phyloP scores from a whole-genome alignment of 2,888 invertebrate genomes.

The Agonopterix arenella region DNA sequence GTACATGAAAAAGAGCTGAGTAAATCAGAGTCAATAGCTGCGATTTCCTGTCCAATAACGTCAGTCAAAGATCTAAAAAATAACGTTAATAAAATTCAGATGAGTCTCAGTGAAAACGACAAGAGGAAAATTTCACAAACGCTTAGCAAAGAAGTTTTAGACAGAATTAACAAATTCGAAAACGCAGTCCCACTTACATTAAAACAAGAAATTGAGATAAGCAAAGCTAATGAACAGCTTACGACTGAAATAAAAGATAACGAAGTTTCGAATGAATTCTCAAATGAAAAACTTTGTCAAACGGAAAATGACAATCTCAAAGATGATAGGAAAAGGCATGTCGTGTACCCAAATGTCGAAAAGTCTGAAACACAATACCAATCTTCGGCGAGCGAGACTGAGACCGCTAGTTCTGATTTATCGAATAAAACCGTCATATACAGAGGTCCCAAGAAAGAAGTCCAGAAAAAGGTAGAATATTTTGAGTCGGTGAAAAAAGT shows the following conservation, averaged over 20 bases:
- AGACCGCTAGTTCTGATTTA: conserved; percentile 84
- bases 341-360: conserved; percentile 34
- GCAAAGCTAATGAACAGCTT: conserved; percentile 17
- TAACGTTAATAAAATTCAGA: conserved; percentile 68
- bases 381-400: conserved; percentile 80
- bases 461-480: conserved; percentile 86
- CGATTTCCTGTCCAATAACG: conserved; percentile 61
- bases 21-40: conserved; percentile 77
- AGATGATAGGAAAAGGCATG: conserved; percentile 62
- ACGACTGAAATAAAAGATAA: conserved; percentile 3
- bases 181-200: conserved; percentile 28
- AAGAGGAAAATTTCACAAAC: conserved; percentile 84
- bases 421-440: conserved; percentile 83
- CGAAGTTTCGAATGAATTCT: conserved; percentile 7
- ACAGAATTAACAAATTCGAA: conserved; percentile 75
- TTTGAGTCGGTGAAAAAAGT: conserved; percentile 83
- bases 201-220: conserved; percentile 78
- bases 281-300: conserved; percentile 1
- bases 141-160: conserved; percentile 84
- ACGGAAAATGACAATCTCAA: conserved; percentile 53
- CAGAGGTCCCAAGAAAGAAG: conserved; percentile 77
- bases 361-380: conserved; percentile 48
- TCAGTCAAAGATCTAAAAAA: conserved; percentile 66
- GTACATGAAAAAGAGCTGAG: conserved; percentile 48
- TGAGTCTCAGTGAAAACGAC: conserved; percentile 80